Percentiles rank a stretch among this genome's conserved stretches.
Conservation (phyloP, 1,140 invertebrate species). For the Lordiphosa collinella region DNA sequence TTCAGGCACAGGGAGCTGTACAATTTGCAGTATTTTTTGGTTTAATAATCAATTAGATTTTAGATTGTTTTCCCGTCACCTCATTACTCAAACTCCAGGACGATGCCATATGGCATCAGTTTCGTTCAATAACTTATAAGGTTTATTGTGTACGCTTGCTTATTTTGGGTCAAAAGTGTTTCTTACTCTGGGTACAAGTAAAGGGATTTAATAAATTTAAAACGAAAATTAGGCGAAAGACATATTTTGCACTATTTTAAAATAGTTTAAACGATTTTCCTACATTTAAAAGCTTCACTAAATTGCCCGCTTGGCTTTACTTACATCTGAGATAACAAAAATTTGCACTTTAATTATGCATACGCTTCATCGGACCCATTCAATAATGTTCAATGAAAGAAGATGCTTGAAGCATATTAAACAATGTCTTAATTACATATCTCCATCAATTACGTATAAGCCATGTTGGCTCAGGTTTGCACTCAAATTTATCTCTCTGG, state of each 20-base stretch:
- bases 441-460: not conserved
- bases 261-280: too few relatives aligned
- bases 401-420: not conserved
- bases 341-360: slow-evolving; percentile 37
- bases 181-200: slow-evolving; percentile 2
- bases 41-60: slow-evolving; percentile 63
- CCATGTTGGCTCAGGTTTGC: too few relatives aligned
- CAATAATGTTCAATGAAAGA: slow-evolving; percentile 27
- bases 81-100: slow-evolving; percentile 55
- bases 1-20: slow-evolving; percentile 9
- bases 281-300: not conserved
- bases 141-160: slow-evolving; percentile 3
- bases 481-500: too few relatives aligned
- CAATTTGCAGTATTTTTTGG: slow-evolving; percentile 21
- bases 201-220: too few relatives aligned
- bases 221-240: too few relatives aligned
- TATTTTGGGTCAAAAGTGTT: slow-evolving; percentile 3
- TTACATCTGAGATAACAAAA: slow-evolving; percentile 17
- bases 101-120: not conserved
- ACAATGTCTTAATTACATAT: not conserved
- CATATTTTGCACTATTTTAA: too few relatives aligned
- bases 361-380: slow-evolving; percentile 23
- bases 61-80: slow-evolving; percentile 34
- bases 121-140: slow-evolving; percentile 31
- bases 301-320: too few relatives aligned